phyloP scores from a whole-genome alignment of 1,140 invertebrate genomes.

The Pemphigus obesinymphae region DNA sequence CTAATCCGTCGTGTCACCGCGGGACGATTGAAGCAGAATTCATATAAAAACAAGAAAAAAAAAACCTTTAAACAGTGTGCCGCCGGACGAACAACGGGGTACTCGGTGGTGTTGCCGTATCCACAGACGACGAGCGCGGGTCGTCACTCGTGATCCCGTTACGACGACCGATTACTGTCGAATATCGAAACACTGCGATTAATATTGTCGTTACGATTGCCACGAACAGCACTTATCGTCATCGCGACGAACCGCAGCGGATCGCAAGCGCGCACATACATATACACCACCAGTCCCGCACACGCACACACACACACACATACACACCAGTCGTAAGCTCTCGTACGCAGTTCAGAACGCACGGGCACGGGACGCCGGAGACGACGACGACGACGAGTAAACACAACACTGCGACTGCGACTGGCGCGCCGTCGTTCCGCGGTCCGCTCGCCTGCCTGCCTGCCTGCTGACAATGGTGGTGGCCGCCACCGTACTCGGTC shows the following conservation, averaged over 20 bases:
- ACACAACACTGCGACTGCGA: not conserved
- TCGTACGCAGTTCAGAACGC: not conserved
- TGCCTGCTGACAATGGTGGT: not conserved
- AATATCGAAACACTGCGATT: not conserved
- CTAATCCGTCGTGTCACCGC: not conserved
- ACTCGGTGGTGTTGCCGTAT: not conserved
- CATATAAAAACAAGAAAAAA: not conserved
- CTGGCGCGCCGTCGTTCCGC: not conserved
- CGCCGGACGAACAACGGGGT: too few relatives aligned
- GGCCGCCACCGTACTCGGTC: not conserved
- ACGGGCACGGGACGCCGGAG: not conserved
- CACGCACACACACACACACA: not conserved
- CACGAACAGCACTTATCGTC: slow-evolving; percentile 16
- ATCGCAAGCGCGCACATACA: not conserved
- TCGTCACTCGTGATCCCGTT: not conserved
- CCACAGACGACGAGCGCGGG: not conserved
- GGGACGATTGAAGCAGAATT: not conserved
- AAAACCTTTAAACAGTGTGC: not conserved
- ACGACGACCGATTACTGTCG: not conserved
- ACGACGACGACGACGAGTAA: not conserved
- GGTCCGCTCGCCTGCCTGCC: too few relatives aligned
- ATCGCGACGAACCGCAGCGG: slow-evolving; percentile 13
- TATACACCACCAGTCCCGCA: not conserved
- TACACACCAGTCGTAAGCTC: not conserved
- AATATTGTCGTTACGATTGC: not conserved